Percentiles rank a stretch among this genome's conserved stretches.
Conservation (phyloP, 2,888 invertebrate genomes). For the Patella pellucida region DNA sequence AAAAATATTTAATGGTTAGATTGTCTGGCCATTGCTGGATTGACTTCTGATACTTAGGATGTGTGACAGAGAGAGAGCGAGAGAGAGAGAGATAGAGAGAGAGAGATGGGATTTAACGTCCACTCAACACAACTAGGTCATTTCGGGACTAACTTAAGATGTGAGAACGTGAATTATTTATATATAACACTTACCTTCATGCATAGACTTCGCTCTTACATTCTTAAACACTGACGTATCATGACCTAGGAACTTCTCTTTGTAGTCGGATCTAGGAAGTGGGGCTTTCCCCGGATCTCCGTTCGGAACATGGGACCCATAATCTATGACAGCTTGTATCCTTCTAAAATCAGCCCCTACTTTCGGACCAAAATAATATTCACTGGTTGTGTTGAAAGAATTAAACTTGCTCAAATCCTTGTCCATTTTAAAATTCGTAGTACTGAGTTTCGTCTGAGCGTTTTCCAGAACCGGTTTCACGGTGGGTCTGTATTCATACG, state of each 20-base stretch:
- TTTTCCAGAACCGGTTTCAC: conserved; percentile 51
- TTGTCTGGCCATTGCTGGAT: too few relatives aligned
- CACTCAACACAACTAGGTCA: too few relatives aligned
- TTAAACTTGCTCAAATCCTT: conserved; percentile 58
- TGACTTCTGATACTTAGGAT: too few relatives aligned
- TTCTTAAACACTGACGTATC: conserved; percentile 51
- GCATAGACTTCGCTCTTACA: conserved; percentile 53
- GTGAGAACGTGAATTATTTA: too few relatives aligned
- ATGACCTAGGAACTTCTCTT: conserved; percentile 56
- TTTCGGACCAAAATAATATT: conserved; percentile 58
- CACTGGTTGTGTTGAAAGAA: conserved; percentile 60
- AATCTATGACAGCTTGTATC: conserved; percentile 27
- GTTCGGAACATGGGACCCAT: conserved; percentile 56
- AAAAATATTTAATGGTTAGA: too few relatives aligned
- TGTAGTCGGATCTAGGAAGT: conserved; percentile 61
- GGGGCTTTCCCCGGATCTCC: conserved; percentile 61
- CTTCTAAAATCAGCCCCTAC: conserved; percentile 38
- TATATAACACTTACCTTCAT: conserved; percentile 52
- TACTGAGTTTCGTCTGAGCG: conserved; percentile 48
- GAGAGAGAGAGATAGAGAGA: too few relatives aligned
- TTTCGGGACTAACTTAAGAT: too few relatives aligned
- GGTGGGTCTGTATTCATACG: conserved; percentile 52
- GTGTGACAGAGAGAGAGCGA: too few relatives aligned
- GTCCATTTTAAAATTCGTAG: conserved; percentile 68
- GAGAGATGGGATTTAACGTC: too few relatives aligned